Evolutionary conservation across 2,888 invertebrate genomes (phyloP).

Genomic region (Tenthredo mesomela): DNA sequence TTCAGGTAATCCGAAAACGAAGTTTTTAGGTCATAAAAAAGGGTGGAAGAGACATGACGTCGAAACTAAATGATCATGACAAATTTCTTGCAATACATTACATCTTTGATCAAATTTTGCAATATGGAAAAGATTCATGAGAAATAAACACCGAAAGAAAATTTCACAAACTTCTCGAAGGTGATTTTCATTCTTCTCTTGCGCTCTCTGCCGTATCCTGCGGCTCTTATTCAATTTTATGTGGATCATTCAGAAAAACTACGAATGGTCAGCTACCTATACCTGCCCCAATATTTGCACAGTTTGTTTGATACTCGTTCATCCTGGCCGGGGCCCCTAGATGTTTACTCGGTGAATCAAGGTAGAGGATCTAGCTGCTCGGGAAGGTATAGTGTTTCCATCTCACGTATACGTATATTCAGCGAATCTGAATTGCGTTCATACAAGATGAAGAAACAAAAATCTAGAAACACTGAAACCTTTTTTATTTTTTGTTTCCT

Average conservation of each 20-base stretch:
- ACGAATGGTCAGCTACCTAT: slow-evolving; percentile 25
- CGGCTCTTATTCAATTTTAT: not conserved
- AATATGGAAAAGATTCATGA: not conserved
- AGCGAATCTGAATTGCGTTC: not conserved
- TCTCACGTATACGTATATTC: not conserved
- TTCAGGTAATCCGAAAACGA: not conserved
- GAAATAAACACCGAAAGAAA: not conserved
- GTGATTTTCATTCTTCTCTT: not conserved
- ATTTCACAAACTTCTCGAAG: not conserved
- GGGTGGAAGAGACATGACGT: not conserved
- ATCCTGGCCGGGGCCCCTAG: not conserved
- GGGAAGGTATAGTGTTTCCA: not conserved
- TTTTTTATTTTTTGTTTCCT: not conserved
- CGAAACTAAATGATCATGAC: not conserved
- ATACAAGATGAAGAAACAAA: not conserved
- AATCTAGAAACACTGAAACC: not conserved
- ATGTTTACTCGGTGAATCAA: slow-evolving; percentile 7
- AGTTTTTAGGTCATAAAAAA: not conserved
- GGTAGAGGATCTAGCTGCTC: not conserved
- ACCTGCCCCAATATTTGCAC: slow-evolving; percentile 27
- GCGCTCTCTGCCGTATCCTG: not conserved
- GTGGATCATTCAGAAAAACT: not conserved
- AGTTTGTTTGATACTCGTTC: slow-evolving; percentile 29
- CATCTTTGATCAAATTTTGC: not conserved
- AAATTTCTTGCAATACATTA: not conserved